Conservation (phyloP, 2,888 invertebrate species). For the Sesamia inferens region DNA sequence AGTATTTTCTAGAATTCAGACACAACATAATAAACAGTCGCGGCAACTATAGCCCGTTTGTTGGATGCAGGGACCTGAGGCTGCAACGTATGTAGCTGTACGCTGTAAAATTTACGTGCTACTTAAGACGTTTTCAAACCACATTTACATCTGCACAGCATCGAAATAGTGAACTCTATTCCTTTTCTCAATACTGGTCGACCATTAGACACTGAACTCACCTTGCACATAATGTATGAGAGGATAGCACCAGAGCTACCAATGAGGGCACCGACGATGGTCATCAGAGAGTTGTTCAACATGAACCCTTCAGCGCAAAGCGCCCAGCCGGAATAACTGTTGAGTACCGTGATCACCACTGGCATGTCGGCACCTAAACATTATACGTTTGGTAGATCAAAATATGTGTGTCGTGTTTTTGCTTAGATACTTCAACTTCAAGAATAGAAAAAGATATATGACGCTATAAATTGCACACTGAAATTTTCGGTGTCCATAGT, state of each 20-base stretch:
- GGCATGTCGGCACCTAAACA: conserved; percentile 96
- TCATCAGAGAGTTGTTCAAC: conserved; percentile 97
- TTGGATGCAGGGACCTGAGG: too few relatives aligned
- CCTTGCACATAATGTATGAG: conserved; percentile 98
- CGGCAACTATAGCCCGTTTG: too few relatives aligned
- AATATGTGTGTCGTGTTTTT: background rate
- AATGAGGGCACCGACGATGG: conserved; percentile 96
- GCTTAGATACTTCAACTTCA: background rate
- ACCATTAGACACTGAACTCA: conserved; percentile 69
- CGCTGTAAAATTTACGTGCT: too few relatives aligned
- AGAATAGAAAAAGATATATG: background rate
- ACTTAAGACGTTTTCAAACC: too few relatives aligned
- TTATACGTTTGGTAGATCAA: background rate
- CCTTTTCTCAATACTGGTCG: too few relatives aligned
- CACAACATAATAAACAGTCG: too few relatives aligned
- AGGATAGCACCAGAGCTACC: conserved; percentile 97
- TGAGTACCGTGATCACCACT: conserved; percentile 97
- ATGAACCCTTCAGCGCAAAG: conserved; percentile 98
- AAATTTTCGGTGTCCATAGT: background rate
- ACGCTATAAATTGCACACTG: background rate
- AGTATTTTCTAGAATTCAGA: too few relatives aligned
- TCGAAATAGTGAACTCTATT: too few relatives aligned
- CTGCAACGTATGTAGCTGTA: too few relatives aligned
- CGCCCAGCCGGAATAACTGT: conserved; percentile 98
- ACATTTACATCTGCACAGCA: too few relatives aligned